Evolutionary conservation across 2,797 vertebrate species (phyloP).

Genomic region (Rhinella marina): DNA sequence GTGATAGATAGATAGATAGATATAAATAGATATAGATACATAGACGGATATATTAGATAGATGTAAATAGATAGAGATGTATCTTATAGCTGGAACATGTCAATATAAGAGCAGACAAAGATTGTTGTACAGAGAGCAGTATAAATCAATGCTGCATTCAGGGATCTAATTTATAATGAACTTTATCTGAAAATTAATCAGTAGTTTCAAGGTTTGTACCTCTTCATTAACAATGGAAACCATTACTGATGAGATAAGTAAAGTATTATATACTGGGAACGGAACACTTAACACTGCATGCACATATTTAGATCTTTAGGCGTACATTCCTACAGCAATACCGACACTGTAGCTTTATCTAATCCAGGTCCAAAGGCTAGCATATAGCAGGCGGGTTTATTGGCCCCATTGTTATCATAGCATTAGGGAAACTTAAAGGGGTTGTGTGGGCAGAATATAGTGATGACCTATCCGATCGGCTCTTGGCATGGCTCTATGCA

Average conservation of each 20-base stretch:
- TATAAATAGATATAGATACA: no score
- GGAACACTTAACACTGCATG: background rate
- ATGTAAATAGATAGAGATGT: background rate
- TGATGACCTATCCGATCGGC: no score
- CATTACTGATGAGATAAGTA: background rate
- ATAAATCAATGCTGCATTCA: constrained; percentile 17
- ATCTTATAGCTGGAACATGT: background rate
- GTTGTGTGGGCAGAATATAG: no score
- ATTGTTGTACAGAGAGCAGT: background rate
- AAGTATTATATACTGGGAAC: background rate
- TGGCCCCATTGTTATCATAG: no score
- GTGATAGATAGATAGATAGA: no score
- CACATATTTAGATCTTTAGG: background rate
- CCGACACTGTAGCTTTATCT: background rate
- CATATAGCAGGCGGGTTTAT: no score
- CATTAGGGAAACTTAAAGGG: no score
- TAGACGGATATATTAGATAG: background rate
- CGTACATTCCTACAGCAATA: background rate
- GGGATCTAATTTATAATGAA: constrained; percentile 6
- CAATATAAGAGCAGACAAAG: background rate
- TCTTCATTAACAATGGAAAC: background rate
- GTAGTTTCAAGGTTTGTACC: background rate
- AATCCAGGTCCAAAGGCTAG: background rate
- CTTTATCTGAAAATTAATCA: constrained; percentile 20
- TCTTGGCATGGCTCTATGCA: no score